Base-by-base conservation (phyloP, 2,888 invertebrate species). In the Lithophane socia region DNA sequence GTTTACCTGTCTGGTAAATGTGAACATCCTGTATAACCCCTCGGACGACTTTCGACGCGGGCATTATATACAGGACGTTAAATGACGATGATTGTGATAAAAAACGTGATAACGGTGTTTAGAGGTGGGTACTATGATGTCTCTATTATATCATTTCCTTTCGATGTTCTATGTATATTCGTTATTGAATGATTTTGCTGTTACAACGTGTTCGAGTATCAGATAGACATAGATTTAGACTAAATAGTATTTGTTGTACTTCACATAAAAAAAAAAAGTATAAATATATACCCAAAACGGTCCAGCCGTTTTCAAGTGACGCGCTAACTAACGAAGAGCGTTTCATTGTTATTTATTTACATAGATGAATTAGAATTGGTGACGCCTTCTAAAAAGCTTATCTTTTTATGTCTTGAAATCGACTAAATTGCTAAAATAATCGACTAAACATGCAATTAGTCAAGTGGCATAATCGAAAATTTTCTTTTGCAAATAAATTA, bases 21-120 rank as follows among this genome's bases (percentile, higher is more conserved):
- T 69, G 56, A 29, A 82, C 90, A 88, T 91, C 91, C 91, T 87
- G 90, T 86, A 58, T 75, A 89, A 90, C 87, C 68, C 64, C 87
- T 73, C 90, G 16, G 81, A 87, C 91, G 73, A 82, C 91, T 91
- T 91, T 91, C 91, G 42, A 82, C 73, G 79, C 61, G 29, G 47
- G 73, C 83, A 78, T 81, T 85, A 82, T 61, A 73, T 64, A 65
- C 82, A 89, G 89, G 90, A 87, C 84, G 85, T 63, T 61, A 37
- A 67, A 79, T 71, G 12, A 66, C 64, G 70, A 73, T 85, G 74
- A 86, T 85, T 80, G 77, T 80, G 66, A 70, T 83, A 82, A 78
- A 29, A 73, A 82, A 77, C 71, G 56, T 54, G 63, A 58, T 75
- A 21, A 58, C n/a, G 42, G 47, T 42, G 44, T 56, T 69, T 47